A percentile compares a stretch with the other conserved stretches of the same genome.
Conservation (phyloP, 1,140 invertebrate genomes). For the Ooceraea biroi region DNA sequence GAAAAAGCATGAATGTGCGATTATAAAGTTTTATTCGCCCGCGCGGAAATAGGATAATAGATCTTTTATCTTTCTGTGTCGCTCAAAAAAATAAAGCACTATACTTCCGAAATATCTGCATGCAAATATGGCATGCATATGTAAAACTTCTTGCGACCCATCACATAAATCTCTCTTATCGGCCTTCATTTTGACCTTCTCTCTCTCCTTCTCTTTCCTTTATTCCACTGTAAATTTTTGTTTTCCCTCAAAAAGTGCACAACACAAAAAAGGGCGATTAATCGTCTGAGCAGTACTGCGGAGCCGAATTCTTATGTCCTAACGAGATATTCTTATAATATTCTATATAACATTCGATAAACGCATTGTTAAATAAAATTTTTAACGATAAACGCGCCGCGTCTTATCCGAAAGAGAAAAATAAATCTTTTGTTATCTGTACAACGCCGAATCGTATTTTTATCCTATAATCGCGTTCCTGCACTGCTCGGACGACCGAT, state of each 20-base stretch:
- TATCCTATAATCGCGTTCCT: conserved; percentile 37
- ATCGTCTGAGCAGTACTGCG: conserved; percentile 33
- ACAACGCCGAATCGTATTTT: conserved; percentile 39
- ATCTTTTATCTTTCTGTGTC: conserved; percentile 23
- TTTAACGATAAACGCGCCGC: conserved; percentile 55
- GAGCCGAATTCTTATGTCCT: conserved; percentile 40
- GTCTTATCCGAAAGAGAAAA: conserved; percentile 57
- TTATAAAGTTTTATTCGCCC: conserved; percentile 50
- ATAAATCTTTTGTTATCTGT: conserved; percentile 62
- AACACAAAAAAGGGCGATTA: conserved; percentile 44
- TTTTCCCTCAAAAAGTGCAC: conserved; percentile 46
- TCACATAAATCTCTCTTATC: conserved; percentile 41
- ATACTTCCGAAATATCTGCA: conserved; percentile 80
- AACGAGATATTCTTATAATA: conserved; percentile 41
- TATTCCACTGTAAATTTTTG: conserved; percentile 24
- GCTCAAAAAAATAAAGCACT: conserved; percentile 83
- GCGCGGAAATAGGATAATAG: conserved; percentile 53
- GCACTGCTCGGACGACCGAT: conserved; percentile 41
- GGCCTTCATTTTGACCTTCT: neutral
- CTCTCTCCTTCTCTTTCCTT: neutral
- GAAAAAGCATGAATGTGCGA: conserved; percentile 38
- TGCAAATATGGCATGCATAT: conserved; percentile 73
- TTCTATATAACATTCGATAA: conserved; percentile 48
- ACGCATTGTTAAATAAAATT: conserved; percentile 65
- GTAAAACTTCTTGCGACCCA: conserved; percentile 54